phyloP scores from a whole-genome alignment of 2,888 invertebrate genomes.

The Diaprepes abbreviatus region DNA sequence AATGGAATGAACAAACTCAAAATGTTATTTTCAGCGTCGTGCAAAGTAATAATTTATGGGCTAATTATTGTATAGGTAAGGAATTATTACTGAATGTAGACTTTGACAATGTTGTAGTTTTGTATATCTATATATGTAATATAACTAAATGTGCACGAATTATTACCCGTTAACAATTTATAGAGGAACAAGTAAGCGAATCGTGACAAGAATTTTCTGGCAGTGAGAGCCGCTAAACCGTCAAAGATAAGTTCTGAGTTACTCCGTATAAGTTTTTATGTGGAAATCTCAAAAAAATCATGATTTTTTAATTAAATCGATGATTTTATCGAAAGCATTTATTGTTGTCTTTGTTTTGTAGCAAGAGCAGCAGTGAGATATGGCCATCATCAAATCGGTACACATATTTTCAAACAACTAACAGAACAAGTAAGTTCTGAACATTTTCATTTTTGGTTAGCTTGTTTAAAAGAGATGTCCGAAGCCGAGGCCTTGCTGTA shows the following conservation, averaged over 20 bases:
- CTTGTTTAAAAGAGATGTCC: slow-evolving; percentile 82
- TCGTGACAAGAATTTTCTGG: too few species aligned
- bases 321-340: too few species aligned
- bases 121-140: too few species aligned
- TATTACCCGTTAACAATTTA: too few species aligned
- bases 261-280: too few species aligned
- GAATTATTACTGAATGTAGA: neutral
- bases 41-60: slow-evolving; percentile 79
- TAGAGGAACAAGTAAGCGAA: too few species aligned
- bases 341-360: slow-evolving; percentile 18
- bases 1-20: slow-evolving; percentile 75
- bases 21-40: slow-evolving; percentile 67
- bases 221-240: too few species aligned
- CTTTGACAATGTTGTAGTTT: too few species aligned
- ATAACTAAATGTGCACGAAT: too few species aligned
- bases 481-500: slow-evolving; percentile 79
- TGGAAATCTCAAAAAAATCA: too few species aligned
- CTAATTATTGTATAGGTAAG: slow-evolving; percentile 80
- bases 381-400: slow-evolving; percentile 75
- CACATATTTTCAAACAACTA: slow-evolving; percentile 71
- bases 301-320: too few species aligned
- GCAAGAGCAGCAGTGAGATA: slow-evolving; percentile 89
- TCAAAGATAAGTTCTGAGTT: too few species aligned
- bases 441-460: slow-evolving; percentile 90
- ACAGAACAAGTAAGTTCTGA: slow-evolving; percentile 81